These are phyloP conservation scores for Desmodus rotundus DNA, from an alignment of 2,113 vertebrate species.

Conservation along the genomic window DNA sequence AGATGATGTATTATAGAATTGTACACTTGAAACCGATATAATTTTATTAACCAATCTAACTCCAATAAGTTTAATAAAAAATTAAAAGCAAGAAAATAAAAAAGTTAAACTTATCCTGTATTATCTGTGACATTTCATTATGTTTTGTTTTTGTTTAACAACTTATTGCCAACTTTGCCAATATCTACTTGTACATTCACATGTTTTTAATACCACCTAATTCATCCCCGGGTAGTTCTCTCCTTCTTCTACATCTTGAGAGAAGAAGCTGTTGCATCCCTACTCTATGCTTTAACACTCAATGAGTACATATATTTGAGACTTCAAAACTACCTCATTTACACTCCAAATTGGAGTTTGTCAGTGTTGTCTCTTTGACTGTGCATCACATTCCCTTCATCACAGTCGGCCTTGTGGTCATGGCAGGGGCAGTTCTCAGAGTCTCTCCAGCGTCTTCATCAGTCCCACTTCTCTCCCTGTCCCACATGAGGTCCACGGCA, in stretches of 20 bases:
- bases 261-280: neutral
- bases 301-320: neutral
- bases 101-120: neutral
- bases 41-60: neutral
- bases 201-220: neutral
- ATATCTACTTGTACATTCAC: neutral
- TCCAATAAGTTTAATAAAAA: neutral
- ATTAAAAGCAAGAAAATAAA: neutral
- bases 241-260: neutral
- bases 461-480: neutral
- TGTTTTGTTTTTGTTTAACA: neutral
- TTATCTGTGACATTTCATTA: neutral
- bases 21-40: neutral
- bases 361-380: neutral
- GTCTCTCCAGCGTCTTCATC: neutral
- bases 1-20: neutral
- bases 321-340: neutral
- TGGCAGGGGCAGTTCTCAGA: neutral
- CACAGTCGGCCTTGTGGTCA: no score
- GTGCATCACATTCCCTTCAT: no score
- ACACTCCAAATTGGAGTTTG: neutral
- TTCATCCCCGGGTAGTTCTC: neutral
- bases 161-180: neutral
- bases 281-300: neutral
- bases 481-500: neutral